Conservation (phyloP, 2,113 vertebrate species). For the Geothlypis trichas region DNA sequence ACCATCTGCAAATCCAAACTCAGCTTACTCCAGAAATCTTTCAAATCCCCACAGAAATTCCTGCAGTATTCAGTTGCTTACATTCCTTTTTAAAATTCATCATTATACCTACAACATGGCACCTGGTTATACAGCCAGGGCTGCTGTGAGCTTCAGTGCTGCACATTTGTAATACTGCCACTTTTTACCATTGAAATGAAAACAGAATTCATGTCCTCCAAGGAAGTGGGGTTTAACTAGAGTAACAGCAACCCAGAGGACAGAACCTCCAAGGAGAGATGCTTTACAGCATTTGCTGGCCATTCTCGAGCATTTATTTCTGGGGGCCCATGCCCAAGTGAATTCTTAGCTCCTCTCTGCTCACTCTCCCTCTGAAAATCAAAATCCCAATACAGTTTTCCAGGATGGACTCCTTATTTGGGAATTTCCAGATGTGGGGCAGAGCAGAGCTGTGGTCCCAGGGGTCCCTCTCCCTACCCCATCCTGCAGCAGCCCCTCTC, state of each 20-base stretch:
- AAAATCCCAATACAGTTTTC: not conserved
- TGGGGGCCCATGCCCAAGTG: not conserved
- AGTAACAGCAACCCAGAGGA: not conserved
- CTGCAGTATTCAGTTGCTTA: not conserved
- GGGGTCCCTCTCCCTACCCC: not conserved
- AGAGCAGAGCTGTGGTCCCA: not conserved
- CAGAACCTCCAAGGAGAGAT: not conserved
- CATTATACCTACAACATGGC: not conserved
- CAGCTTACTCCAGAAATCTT: not conserved
- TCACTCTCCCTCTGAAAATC: not conserved
- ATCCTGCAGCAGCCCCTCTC: not conserved
- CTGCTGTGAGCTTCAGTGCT: not conserved
- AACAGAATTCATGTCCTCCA: not conserved
- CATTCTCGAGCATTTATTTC: not conserved
- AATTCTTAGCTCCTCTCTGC: not conserved
- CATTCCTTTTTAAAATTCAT: not conserved
- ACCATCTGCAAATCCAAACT: not conserved
- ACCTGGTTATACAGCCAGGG: not conserved
- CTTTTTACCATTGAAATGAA: not conserved
- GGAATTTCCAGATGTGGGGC: not conserved
- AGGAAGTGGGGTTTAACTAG: not conserved
- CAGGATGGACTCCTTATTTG: not conserved
- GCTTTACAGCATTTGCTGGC: not conserved
- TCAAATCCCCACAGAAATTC: not conserved
- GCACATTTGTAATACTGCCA: not conserved